These are phyloP conservation scores for Eristalis arbustorum DNA, from an alignment of 2,888 invertebrate genomes.

Conservation along the genomic window DNA sequence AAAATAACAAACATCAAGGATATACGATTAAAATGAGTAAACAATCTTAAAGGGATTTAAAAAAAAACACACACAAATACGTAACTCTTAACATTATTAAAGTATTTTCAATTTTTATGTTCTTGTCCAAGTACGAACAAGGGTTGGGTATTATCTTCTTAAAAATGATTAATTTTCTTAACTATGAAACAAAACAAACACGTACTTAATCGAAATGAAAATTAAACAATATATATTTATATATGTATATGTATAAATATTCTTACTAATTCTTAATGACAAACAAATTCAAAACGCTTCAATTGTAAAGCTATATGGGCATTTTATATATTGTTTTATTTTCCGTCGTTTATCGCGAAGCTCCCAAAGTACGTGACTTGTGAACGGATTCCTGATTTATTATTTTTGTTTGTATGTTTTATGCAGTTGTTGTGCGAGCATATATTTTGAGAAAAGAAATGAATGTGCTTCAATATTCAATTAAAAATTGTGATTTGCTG, in stretches of 20 bases:
- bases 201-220: conserved; percentile 66
- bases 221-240: conserved; percentile 35
- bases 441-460: conserved; percentile 55
- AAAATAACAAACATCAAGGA: conserved; percentile 73
- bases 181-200: conserved; percentile 58
- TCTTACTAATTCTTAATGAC: conserved; percentile 67
- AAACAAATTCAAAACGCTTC: conserved; percentile 67
- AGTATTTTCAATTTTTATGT: conserved; percentile 63
- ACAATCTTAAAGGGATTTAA: conserved; percentile 73
- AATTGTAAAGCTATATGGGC: conserved; percentile 80
- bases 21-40: conserved; percentile 75
- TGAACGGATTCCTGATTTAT: conserved; percentile 12
- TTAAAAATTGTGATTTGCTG: conserved; percentile 67
- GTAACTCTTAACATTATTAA: conserved; percentile 64
- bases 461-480: conserved; percentile 64
- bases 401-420: conserved; percentile 14
- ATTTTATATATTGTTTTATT: conserved; percentile 71
- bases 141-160: conserved; percentile 71
- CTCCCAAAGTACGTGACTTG: conserved; percentile 10
- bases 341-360: conserved; percentile 11
- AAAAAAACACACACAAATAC: conserved; percentile 52
- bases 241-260: conserved; percentile 33
- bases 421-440: conserved; percentile 65
- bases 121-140: conserved; percentile 62
- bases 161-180: conserved; percentile 64